Base-by-base conservation (phyloP, 2,113 vertebrate genomes). In the Plectropomus leopardus region DNA sequence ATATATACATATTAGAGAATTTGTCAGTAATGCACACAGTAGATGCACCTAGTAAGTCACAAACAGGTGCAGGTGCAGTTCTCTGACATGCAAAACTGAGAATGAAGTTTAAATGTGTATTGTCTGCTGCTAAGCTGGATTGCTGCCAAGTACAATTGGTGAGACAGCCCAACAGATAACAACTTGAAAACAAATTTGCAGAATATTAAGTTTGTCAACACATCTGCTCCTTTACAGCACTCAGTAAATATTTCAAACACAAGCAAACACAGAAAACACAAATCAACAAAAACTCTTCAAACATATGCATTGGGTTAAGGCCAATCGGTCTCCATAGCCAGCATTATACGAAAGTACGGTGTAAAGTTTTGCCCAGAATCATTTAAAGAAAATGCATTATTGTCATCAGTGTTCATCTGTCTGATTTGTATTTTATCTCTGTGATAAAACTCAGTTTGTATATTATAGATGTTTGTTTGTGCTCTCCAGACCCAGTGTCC, bases 401-500 rank as follows among this genome's bases (percentile, higher is more conserved):
- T 15, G 6, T 55, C 23, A 42, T 32, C 42, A 67, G 48, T 36
- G 45, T 36, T 16, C 1, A 3, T 54, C 50, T 55, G 19, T 50
- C 17, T 32, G 11, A 28, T 51, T 26, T 34, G 11, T 21, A 34
- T 57, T 24, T 70, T 0, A 24, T 32, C 14, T 53, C n/a, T 5
- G 1, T 19, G n/a, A 61, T 23, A 6, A 58, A 5, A 26, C 14
- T 34, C 16, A 5, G 7, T 45, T 44, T 51, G n/a, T 50, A 50
- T 59, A 17, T 65, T 26, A 3, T 60, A 1, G 1, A n/a, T n/a
- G 1, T 64, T 32, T 67, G 54, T 21, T 64, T 75, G 3, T 30
- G 1, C 47, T 72, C 32, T 80, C 2, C 89, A 99, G 98, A 99
- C 82, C 97, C 98, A 0, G 97, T 99, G 59, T 97, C 97, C 0